phyloP scores from a whole-genome alignment of 2,888 invertebrate genomes.

The Drosophila hamatofila region DNA sequence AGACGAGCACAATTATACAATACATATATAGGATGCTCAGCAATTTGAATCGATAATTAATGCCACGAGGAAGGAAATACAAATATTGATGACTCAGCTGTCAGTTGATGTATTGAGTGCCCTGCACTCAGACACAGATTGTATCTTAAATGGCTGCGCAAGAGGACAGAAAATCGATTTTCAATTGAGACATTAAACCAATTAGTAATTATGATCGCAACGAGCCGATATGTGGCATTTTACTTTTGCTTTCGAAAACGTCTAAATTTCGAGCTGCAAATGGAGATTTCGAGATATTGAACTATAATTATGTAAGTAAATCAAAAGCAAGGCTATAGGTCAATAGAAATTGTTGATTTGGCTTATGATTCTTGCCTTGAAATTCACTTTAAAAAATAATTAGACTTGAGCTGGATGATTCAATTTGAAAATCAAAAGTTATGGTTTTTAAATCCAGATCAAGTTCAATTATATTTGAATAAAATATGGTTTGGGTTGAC shows the following conservation, averaged over 20 bases:
- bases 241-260: neutral
- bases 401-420: neutral
- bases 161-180: constrained; percentile 10
- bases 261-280: neutral
- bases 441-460: neutral
- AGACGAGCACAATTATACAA: constrained; percentile 24
- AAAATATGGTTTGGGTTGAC: neutral
- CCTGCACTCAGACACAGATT: constrained; percentile 24
- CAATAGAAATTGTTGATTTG: neutral
- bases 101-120: constrained; percentile 28
- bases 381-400: neutral
- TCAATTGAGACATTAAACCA: constrained; percentile 1
- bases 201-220: constrained; percentile 5
- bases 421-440: neutral
- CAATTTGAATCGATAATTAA: constrained; percentile 49
- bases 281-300: neutral
- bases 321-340: neutral
- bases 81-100: constrained; percentile 30
- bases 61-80: constrained; percentile 28
- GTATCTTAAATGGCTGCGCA: constrained; percentile 12
- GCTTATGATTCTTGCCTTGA: neutral
- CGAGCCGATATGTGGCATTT: constrained; percentile 2
- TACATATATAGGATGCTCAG: constrained; percentile 36
- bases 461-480: neutral
- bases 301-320: neutral